These are phyloP conservation scores for Mylabris phalerata DNA, from an alignment of 1,140 invertebrate genomes.

Conservation along the genomic window DNA sequence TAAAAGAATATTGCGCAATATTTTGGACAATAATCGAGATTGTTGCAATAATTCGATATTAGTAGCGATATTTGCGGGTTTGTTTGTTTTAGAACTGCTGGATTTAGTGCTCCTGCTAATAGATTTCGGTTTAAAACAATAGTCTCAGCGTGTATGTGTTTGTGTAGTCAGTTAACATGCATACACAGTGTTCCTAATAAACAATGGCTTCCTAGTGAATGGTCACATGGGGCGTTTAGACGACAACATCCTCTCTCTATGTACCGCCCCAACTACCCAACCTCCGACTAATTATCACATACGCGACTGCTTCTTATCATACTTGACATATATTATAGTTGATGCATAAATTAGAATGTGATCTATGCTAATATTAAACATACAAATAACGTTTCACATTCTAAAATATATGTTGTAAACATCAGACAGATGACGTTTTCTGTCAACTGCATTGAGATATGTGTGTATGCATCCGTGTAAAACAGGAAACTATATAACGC, in stretches of 20 bases:
- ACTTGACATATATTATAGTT: slow-evolving; percentile 40
- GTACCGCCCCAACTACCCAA: slow-evolving; percentile 7
- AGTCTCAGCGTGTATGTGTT: slow-evolving; percentile 8
- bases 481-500: too few species aligned
- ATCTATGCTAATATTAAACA: slow-evolving; percentile 4
- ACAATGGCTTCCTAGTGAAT: background rate
- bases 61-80: too few species aligned
- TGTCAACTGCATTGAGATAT: slow-evolving; percentile 16
- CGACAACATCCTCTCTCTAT: background rate
- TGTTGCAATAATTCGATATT: too few species aligned
- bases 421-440: slow-evolving; percentile 9
- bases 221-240: background rate
- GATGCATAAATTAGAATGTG: slow-evolving; percentile 21
- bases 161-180: slow-evolving; percentile 17
- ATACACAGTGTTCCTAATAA: background rate
- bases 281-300: slow-evolving; percentile 41
- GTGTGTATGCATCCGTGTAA: background rate
- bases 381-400: slow-evolving; percentile 4
- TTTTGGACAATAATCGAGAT: too few species aligned
- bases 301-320: slow-evolving; percentile 41
- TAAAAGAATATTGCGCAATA: too few species aligned
- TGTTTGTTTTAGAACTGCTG: too few species aligned
- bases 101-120: slow-evolving; percentile 1
- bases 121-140: slow-evolving; percentile 20
- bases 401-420: slow-evolving; percentile 1